A percentile compares a stretch with the other conserved stretches of the same genome.
Evolutionary conservation across 2,113 vertebrate genomes (phyloP).

Genomic region (Penelope pileata): DNA sequence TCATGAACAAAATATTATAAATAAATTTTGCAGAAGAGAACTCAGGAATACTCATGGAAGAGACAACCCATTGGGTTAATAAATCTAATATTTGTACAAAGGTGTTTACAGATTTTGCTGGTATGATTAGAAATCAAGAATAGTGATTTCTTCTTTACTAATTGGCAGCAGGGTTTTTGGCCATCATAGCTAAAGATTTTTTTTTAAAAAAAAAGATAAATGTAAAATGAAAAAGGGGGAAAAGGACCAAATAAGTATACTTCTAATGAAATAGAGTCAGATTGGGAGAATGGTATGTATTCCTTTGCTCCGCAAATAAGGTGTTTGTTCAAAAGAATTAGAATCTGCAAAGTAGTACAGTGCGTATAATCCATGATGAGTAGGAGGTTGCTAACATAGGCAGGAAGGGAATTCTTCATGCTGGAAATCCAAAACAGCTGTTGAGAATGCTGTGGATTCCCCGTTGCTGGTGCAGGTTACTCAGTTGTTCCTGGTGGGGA

Average conservation of each 20-base stretch:
- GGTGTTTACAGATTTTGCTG: not conserved
- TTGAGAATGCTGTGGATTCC: fast-evolving
- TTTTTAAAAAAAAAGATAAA: not conserved
- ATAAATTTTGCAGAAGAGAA: not conserved
- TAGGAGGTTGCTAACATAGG: not conserved
- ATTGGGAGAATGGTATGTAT: not conserved
- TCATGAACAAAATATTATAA: not conserved
- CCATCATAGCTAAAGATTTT: not conserved
- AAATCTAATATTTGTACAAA: not conserved
- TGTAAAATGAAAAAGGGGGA: not conserved
- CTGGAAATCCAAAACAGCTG: not conserved
- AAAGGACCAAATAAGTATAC: not conserved
- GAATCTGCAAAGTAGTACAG: not conserved
- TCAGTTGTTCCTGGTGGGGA: not conserved
- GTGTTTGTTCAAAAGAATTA: not conserved
- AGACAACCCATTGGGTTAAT: not conserved
- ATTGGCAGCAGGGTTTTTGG: not conserved
- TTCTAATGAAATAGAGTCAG: not conserved
- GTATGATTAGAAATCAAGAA: not conserved
- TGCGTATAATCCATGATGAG: not conserved
- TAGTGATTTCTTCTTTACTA: not conserved
- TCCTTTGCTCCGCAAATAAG: not conserved
- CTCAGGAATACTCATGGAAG: fast-evolving
- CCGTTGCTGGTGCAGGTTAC: fast-evolving
- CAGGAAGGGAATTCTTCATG: not conserved